phyloP scores from a whole-genome alignment of 2,797 vertebrate species.

The Oreochromis mossambicus region DNA sequence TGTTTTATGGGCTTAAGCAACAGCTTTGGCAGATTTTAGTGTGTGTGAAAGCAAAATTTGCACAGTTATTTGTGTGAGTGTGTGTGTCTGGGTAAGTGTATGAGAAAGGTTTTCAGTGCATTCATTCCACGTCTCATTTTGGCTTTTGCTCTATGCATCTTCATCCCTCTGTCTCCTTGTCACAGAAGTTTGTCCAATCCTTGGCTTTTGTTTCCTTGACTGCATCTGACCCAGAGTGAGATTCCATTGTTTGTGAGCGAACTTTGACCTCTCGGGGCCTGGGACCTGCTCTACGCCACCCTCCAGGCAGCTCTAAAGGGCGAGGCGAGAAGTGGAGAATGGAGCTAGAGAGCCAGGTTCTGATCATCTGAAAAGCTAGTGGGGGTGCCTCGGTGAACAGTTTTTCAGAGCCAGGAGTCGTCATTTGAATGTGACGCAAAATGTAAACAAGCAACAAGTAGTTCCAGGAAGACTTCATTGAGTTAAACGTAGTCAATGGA shows the following conservation, averaged over 20 bases:
- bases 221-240: slow-evolving; percentile 59
- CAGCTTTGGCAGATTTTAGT: slow-evolving; percentile 1
- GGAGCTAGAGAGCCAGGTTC: background rate
- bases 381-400: background rate
- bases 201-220: slow-evolving; percentile 63
- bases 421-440: slow-evolving; percentile 58
- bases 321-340: slow-evolving; percentile 9
- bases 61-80: background rate
- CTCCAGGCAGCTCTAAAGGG: slow-evolving; percentile 38
- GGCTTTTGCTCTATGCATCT: background rate
- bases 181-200: slow-evolving; percentile 43
- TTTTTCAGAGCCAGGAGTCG: background rate
- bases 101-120: slow-evolving; percentile 2
- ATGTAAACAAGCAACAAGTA: slow-evolving; percentile 28
- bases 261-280: slow-evolving; percentile 67
- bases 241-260: slow-evolving; percentile 52
- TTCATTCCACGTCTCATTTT: background rate
- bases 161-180: slow-evolving; percentile 38
- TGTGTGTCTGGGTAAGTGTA: background rate
- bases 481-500: slow-evolving; percentile 3
- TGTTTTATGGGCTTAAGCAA: background rate
- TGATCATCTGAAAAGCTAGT: background rate
- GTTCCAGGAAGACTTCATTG: background rate
- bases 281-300: slow-evolving; percentile 60
- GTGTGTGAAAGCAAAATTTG: background rate